A percentile compares a stretch with the other conserved stretches of the same genome.
phyloP scores from a whole-genome alignment of 2,888 invertebrate species.

The Epirrita christyi region DNA sequence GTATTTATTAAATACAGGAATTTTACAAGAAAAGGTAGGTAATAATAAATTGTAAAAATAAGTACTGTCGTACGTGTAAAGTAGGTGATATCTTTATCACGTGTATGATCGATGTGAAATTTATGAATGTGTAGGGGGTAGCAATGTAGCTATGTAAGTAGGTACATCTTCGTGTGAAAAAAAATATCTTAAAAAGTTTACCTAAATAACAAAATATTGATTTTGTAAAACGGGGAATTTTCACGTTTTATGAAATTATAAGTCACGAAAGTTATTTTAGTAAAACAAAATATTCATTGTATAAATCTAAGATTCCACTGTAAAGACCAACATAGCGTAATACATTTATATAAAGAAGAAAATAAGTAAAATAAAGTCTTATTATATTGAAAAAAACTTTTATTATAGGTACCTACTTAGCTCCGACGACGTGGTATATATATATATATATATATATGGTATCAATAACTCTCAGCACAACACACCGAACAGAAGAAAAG shows the following conservation, averaged over 20 bases:
- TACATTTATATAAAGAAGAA: background rate
- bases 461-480: too few relatives aligned
- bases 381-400: constrained; percentile 1
- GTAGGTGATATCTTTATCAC: constrained; percentile 14
- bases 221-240: too few relatives aligned
- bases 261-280: too few relatives aligned
- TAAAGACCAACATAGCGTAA: constrained; percentile 25
- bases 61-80: background rate
- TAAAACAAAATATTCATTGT: background rate
- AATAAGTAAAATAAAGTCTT: constrained; percentile 10
- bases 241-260: too few relatives aligned
- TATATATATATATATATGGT: too few relatives aligned
- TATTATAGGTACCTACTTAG: too few relatives aligned
- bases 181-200: too few relatives aligned
- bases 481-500: too few relatives aligned
- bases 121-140: constrained; percentile 6
- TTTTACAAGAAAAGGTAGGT: constrained; percentile 23
- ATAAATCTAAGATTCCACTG: constrained; percentile 2
- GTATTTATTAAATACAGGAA: constrained; percentile 31
- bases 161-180: background rate
- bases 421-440: background rate
- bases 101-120: constrained; percentile 4
- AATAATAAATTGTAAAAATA: constrained; percentile 9
- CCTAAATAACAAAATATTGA: too few relatives aligned
- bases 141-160: background rate